Evolutionary conservation across 2,113 vertebrate species (phyloP).

Genomic region (Salvator merianae): DNA sequence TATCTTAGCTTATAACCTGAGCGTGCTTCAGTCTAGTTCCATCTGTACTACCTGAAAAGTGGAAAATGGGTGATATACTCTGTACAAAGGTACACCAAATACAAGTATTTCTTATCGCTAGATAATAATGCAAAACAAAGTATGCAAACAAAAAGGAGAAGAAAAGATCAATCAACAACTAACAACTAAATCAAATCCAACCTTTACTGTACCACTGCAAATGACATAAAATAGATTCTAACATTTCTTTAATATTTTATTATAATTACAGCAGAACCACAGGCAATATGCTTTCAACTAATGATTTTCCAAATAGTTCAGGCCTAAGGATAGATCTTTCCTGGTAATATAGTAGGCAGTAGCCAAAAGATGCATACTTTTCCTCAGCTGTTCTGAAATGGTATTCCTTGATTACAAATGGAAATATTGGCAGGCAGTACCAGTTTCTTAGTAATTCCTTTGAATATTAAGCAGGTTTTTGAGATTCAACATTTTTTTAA

Average conservation of each 20-base stretch:
- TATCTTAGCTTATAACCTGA: not conserved
- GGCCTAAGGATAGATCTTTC: not conserved
- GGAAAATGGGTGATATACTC: not conserved
- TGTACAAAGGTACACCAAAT: not conserved
- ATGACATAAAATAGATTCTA: not conserved
- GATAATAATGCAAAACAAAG: constrained; percentile 6
- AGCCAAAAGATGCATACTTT: not conserved
- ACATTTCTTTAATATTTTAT: not conserved
- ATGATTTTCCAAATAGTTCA: not conserved
- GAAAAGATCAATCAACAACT: not conserved
- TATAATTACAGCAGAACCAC: not conserved
- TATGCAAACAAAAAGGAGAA: not conserved
- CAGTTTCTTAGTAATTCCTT: not conserved
- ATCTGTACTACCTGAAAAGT: not conserved
- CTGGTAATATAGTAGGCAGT: not conserved
- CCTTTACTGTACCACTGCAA: not conserved
- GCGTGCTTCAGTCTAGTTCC: not conserved
- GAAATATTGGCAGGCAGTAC: not conserved
- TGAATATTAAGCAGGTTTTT: not conserved
- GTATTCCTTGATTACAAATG: not conserved
- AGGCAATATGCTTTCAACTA: not conserved
- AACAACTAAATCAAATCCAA: not conserved
- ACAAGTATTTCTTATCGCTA: not conserved
- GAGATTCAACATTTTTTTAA: no score
- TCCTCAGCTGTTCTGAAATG: not conserved